These are phyloP conservation scores for Chionis minor DNA, from an alignment of 2,113 vertebrate species.

Conservation along the genomic window DNA sequence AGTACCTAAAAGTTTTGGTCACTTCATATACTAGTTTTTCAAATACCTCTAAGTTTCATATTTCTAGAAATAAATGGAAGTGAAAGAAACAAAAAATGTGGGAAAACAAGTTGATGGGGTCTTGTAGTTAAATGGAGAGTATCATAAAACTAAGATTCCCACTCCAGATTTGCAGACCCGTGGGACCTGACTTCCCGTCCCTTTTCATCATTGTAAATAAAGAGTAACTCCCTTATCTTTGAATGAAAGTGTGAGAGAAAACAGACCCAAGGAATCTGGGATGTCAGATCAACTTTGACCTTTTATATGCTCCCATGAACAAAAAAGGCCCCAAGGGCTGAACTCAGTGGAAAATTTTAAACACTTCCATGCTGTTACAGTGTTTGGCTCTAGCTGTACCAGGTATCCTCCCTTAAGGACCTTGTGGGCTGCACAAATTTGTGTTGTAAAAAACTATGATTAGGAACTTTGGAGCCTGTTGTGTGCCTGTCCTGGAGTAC, in stretches of 20 bases:
- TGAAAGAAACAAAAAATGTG: background rate
- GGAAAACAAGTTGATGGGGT: background rate
- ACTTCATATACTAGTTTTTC: background rate
- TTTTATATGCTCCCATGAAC: background rate
- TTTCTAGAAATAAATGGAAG: background rate
- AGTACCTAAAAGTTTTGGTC: background rate
- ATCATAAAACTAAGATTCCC: background rate
- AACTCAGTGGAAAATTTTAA: background rate
- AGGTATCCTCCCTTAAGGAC: background rate
- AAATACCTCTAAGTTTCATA: background rate
- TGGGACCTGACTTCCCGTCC: background rate
- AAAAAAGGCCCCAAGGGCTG: background rate
- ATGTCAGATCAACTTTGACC: background rate
- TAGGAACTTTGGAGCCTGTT: background rate
- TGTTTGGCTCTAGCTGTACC: background rate
- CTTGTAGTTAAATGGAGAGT: background rate
- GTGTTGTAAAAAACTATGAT: background rate
- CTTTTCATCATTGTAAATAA: background rate
- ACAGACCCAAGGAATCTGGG: background rate
- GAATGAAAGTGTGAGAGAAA: background rate
- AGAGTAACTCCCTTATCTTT: background rate
- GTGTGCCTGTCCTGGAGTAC: background rate
- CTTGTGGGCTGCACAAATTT: background rate
- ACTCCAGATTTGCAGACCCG: background rate
- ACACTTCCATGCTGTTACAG: fast-evolving